These are phyloP conservation scores for Perizoma flavofasciatum DNA, from an alignment of 2,888 invertebrate genomes.

Conservation along the genomic window DNA sequence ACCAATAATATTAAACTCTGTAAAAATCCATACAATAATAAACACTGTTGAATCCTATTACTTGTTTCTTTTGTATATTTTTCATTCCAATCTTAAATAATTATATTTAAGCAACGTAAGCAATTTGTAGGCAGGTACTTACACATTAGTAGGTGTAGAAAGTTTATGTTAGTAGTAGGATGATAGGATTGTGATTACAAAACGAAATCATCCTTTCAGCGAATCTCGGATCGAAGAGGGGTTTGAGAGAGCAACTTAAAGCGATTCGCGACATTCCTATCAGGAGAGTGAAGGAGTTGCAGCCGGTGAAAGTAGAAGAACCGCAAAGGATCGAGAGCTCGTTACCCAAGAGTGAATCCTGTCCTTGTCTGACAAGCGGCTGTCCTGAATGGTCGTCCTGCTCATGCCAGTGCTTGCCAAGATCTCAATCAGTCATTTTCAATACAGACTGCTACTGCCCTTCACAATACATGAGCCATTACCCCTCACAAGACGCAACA, in stretches of 20 bases:
- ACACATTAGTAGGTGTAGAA: slow-evolving; percentile 1
- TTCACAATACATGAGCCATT: slow-evolving; percentile 1
- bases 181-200: slow-evolving; percentile 52
- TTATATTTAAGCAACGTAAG: background rate
- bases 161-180: slow-evolving; percentile 19
- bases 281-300: slow-evolving; percentile 39
- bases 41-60: slow-evolving; percentile 32
- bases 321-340: slow-evolving; percentile 22
- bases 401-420: slow-evolving; percentile 29
- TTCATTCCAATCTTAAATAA: background rate
- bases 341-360: slow-evolving; percentile 48
- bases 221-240: slow-evolving; percentile 52
- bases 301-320: slow-evolving; percentile 26
- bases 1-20: slow-evolving; percentile 22
- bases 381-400: slow-evolving; percentile 13
- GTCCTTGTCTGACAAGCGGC: slow-evolving; percentile 43
- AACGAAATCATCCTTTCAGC: slow-evolving; percentile 67
- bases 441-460: slow-evolving; percentile 18
- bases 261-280: slow-evolving; percentile 42
- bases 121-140: background rate
- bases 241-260: slow-evolving; percentile 47
- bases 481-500: too few relatives aligned
- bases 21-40: slow-evolving; percentile 39
- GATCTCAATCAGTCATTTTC: slow-evolving; percentile 40
- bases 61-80: slow-evolving; percentile 41